These are phyloP conservation scores for Tamias sibiricus DNA, from an alignment of 2,113 vertebrate genomes.

Conservation along the genomic window DNA sequence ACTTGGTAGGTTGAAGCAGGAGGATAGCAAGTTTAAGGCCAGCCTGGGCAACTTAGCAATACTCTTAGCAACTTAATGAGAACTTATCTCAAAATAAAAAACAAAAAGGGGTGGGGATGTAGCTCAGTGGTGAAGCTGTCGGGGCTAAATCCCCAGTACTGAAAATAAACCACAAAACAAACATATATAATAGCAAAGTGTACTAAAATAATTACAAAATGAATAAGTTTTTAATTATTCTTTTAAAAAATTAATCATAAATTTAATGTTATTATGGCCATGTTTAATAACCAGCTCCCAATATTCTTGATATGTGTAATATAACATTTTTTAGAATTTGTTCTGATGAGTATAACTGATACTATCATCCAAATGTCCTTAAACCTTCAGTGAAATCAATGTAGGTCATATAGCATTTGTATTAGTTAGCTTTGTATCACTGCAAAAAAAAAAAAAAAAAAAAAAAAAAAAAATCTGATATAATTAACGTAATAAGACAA, in stretches of 20 bases:
- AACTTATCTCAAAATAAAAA: no score
- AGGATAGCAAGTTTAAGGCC: no score
- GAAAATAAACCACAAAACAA: no score
- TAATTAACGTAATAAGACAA: neutral
- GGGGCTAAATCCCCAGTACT: no score
- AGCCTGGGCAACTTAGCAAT: no score
- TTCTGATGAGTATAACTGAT: neutral
- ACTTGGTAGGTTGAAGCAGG: no score
- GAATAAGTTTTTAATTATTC: neutral
- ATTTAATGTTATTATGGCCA: neutral
- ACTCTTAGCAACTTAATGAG: no score
- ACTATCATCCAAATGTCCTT: neutral
- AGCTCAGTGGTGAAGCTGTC: no score
- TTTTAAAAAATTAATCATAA: neutral
- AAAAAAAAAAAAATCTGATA: neutral
- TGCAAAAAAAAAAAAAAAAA: neutral
- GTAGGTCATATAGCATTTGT: neutral
- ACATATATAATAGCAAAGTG: neutral
- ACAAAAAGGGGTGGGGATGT: no score
- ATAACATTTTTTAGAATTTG: slow-evolving; percentile 12
- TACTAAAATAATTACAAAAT: neutral
- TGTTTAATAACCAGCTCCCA: neutral
- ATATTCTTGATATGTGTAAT: neutral
- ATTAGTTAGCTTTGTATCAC: neutral
- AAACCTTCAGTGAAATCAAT: neutral